phyloP scores from a whole-genome alignment of 2,888 invertebrate species.

The Troides oblongomaculatus region DNA sequence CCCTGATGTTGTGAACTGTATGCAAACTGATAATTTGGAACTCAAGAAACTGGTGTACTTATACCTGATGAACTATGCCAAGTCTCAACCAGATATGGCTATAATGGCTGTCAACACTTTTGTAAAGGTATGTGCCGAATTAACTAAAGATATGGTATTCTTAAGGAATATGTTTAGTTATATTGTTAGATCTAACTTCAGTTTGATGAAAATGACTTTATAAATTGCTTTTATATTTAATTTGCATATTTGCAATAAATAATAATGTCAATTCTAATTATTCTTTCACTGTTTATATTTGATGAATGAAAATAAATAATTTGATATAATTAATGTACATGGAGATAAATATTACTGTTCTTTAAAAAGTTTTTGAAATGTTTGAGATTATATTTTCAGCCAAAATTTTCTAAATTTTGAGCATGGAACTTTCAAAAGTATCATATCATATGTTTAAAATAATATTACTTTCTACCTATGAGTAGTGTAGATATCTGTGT shows the following conservation, averaged over 20 bases:
- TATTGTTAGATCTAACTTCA: constrained; percentile 16
- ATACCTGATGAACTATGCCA: constrained; percentile 99
- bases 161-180: constrained; percentile 14
- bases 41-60: constrained; percentile 98
- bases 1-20: constrained; percentile 99
- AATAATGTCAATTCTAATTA: background rate
- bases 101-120: constrained; percentile 99
- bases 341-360: background rate
- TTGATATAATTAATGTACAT: background rate
- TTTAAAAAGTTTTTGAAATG: constrained; percentile 3
- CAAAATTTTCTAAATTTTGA: constrained; percentile 31
- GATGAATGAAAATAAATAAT: background rate
- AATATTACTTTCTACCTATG: constrained; percentile 33
- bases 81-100: constrained; percentile 99
- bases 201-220: constrained; percentile 15
- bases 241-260: constrained; percentile 34
- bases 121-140: constrained; percentile 88
- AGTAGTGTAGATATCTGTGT: constrained; percentile 68
- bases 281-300: constrained; percentile 1
- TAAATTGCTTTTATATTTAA: constrained; percentile 32
- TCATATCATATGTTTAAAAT: constrained; percentile 31
- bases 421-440: constrained; percentile 39
- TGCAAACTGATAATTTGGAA: constrained; percentile 99
- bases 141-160: background rate
- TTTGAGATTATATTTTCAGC: constrained; percentile 18